Evolutionary conservation across 1,140 invertebrate species (phyloP).

Genomic region (Habropoda laboriosa): DNA sequence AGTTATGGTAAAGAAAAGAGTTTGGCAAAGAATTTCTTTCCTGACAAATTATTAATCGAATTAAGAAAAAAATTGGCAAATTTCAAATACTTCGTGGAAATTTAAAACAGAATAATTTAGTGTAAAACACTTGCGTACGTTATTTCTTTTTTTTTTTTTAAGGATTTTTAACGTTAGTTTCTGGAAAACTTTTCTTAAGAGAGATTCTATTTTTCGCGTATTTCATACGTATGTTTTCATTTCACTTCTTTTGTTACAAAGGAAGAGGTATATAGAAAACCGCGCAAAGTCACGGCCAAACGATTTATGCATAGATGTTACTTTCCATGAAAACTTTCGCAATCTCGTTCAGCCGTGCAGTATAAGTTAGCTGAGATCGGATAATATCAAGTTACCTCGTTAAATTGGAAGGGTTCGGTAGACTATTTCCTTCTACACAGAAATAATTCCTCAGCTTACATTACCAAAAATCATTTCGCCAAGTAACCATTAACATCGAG

Average conservation of each 20-base stretch:
- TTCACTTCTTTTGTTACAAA: neutral
- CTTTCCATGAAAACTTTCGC: conserved; percentile 72
- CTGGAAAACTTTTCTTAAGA: neutral
- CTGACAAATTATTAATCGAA: too few relatives aligned
- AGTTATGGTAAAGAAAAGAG: too few relatives aligned
- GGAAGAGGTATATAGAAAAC: conserved; percentile 26
- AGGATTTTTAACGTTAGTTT: neutral
- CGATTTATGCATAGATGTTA: conserved; percentile 75
- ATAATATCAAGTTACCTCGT: conserved; percentile 77
- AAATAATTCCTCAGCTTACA: conserved; percentile 59
- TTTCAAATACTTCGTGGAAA: too few relatives aligned
- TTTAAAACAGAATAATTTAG: neutral
- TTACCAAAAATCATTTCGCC: conserved; percentile 3
- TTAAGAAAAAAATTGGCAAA: too few relatives aligned
- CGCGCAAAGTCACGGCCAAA: conserved; percentile 34
- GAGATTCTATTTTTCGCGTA: neutral
- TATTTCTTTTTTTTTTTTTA: too few relatives aligned
- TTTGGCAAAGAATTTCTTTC: too few relatives aligned
- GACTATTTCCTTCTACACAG: conserved; percentile 57
- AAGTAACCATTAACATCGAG: neutral
- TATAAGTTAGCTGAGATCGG: conserved; percentile 63
- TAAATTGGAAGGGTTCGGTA: conserved; percentile 74
- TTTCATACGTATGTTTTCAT: neutral
- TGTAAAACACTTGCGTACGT: too few relatives aligned
- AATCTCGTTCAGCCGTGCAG: conserved; percentile 70